Evolutionary conservation across 2,888 invertebrate genomes (phyloP).

Genomic region (Blastobasis lacticolella): DNA sequence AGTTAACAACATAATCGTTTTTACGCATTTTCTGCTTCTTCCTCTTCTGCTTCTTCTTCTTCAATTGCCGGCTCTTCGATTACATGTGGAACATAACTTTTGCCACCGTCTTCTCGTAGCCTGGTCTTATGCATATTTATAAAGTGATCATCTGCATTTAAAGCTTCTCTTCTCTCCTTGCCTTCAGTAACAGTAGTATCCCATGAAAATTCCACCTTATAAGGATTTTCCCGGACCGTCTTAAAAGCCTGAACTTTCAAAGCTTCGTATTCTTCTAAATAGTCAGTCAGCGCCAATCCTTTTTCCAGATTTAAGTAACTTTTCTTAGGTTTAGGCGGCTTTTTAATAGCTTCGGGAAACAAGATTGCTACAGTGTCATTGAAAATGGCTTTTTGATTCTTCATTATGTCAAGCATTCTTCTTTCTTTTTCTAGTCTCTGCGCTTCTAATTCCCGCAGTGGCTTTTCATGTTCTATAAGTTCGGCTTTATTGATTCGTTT

Average conservation of each 20-base stretch:
- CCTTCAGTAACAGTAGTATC: slow-evolving; percentile 67
- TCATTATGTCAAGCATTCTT: slow-evolving; percentile 72
- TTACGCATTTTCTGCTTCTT: not conserved
- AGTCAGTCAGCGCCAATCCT: slow-evolving; percentile 42
- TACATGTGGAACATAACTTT: not conserved
- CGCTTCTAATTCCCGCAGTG: slow-evolving; percentile 72
- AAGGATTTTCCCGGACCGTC: slow-evolving; percentile 62
- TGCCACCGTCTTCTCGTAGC: slow-evolving; percentile 29
- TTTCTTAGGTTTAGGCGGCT: slow-evolving; percentile 50
- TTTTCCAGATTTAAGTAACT: slow-evolving; percentile 60
- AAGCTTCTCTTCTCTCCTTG: slow-evolving; percentile 57
- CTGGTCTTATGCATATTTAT: slow-evolving; percentile 47
- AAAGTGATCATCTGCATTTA: slow-evolving; percentile 51
- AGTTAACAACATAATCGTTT: no score
- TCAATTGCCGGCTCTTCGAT: not conserved
- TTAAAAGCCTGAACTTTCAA: slow-evolving; percentile 37
- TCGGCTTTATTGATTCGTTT: slow-evolving; percentile 76
- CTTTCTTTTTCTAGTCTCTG: slow-evolving; percentile 73
- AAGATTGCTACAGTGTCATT: slow-evolving; percentile 77
- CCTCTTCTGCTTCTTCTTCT: not conserved
- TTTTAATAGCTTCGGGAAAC: slow-evolving; percentile 76
- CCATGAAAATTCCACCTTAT: slow-evolving; percentile 71
- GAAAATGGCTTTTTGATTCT: slow-evolving; percentile 76
- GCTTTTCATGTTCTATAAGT: slow-evolving; percentile 75
- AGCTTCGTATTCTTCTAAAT: slow-evolving; percentile 47